These are phyloP conservation scores for Pherbina coryleti DNA, from an alignment of 2,888 invertebrate genomes.

Conservation along the genomic window DNA sequence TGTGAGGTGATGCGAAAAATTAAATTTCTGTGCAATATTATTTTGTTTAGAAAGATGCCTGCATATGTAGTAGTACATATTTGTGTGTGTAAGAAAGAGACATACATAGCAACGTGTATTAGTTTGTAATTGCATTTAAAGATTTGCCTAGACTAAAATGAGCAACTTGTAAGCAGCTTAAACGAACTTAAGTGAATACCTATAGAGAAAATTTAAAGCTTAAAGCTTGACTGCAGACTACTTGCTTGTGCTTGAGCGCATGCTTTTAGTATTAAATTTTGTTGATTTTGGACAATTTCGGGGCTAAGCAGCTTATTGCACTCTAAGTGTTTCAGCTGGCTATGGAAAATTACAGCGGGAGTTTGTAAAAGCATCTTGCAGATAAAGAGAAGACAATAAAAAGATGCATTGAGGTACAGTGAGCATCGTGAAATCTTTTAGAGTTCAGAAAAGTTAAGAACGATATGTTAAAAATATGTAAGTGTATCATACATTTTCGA, in stretches of 20 bases:
- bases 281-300: conserved; percentile 16
- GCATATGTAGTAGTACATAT: background rate
- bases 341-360: too few species aligned
- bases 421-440: too few species aligned
- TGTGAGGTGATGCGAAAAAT: conserved; percentile 34
- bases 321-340: background rate
- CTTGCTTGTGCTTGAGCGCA: background rate
- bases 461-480: too few species aligned
- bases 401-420: too few species aligned
- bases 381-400: too few species aligned
- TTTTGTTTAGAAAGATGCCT: background rate
- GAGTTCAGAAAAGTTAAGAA: too few species aligned
- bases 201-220: background rate
- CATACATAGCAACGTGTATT: conserved; percentile 35
- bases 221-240: conserved; percentile 1
- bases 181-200: background rate
- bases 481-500: too few species aligned
- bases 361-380: too few species aligned
- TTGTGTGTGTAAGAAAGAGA: background rate
- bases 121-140: conserved; percentile 46
- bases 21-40: conserved; percentile 26
- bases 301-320: conserved; percentile 15
- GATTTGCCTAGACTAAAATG: conserved; percentile 21
- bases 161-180: conserved; percentile 26
- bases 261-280: background rate